These are phyloP conservation scores for Ceramica pisi DNA, from an alignment of 2,888 invertebrate species.

Conservation along the genomic window DNA sequence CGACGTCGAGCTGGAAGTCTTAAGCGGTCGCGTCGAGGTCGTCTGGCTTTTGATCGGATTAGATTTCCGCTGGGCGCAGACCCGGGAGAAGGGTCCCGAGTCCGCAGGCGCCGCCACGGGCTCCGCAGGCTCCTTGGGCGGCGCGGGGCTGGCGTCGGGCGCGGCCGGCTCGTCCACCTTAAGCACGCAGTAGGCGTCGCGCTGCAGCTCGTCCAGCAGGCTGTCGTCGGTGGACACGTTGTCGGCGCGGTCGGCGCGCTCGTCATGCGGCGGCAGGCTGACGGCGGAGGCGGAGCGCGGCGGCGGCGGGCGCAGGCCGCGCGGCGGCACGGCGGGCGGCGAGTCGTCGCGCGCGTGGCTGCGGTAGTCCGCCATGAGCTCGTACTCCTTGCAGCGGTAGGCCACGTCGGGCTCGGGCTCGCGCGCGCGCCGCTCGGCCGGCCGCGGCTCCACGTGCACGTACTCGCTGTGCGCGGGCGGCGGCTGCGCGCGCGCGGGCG, in stretches of 20 bases:
- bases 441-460: conserved; percentile 87
- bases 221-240: conserved; percentile 84
- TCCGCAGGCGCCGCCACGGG: conserved; percentile 67
- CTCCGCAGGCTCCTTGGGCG: conserved; percentile 25
- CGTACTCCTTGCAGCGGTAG: conserved; percentile 81
- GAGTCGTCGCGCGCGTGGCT: conserved; percentile 70
- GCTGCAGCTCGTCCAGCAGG: conserved; percentile 85
- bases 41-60: conserved; percentile 85
- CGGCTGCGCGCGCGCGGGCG: conserved; percentile 75
- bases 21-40: conserved; percentile 78
- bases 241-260: conserved; percentile 80
- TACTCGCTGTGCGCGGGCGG: conserved; percentile 80
- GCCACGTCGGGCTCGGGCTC: conserved; percentile 65
- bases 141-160: conserved; percentile 41
- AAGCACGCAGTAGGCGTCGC: conserved; percentile 84
- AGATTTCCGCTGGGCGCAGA: conserved; percentile 86
- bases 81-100: conserved; percentile 82
- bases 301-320: conserved; percentile 74
- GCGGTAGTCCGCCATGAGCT: conserved; percentile 84
- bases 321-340: conserved; percentile 80
- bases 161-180: conserved; percentile 81
- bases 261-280: conserved; percentile 86
- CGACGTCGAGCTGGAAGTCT: conserved; percentile 86
- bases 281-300: conserved; percentile 90
- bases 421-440: conserved; percentile 81